These are phyloP conservation scores for Xestia ashworthii DNA, from an alignment of 2,888 invertebrate species.

Conservation along the genomic window DNA sequence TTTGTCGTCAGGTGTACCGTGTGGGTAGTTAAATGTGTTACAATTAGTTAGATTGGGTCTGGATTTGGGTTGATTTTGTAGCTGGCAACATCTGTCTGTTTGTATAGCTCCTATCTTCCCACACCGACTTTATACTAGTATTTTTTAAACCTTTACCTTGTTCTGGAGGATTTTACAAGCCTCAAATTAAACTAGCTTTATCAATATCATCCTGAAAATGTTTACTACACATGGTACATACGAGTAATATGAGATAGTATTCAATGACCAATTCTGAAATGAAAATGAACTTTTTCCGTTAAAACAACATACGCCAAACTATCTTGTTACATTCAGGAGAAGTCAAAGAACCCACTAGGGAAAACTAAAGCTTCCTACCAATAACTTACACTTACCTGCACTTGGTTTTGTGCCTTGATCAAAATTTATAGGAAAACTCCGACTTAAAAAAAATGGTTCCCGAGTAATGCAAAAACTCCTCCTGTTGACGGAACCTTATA, in stretches of 20 bases:
- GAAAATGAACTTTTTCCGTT: neutral
- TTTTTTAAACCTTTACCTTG: neutral
- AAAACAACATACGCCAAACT: neutral
- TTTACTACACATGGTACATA: neutral
- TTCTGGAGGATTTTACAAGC: neutral
- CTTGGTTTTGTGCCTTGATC: neutral
- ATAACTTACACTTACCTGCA: neutral
- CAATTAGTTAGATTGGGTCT: slow-evolving; percentile 29
- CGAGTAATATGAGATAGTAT: neutral
- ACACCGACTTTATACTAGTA: neutral
- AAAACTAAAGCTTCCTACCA: neutral
- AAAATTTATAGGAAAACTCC: neutral
- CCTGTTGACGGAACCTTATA: neutral
- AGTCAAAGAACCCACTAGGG: neutral
- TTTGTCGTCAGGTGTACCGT: slow-evolving; percentile 46
- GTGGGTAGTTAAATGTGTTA: slow-evolving; percentile 37
- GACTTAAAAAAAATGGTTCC: neutral
- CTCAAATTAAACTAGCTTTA: neutral
- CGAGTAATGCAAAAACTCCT: neutral
- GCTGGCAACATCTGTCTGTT: neutral
- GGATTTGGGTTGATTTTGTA: slow-evolving; percentile 18
- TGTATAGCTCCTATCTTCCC: neutral
- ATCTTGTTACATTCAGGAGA: neutral
- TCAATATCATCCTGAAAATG: neutral
- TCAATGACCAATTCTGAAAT: neutral